Conservation (phyloP, 2,113 vertebrate genomes). For the Sorex araneus region DNA sequence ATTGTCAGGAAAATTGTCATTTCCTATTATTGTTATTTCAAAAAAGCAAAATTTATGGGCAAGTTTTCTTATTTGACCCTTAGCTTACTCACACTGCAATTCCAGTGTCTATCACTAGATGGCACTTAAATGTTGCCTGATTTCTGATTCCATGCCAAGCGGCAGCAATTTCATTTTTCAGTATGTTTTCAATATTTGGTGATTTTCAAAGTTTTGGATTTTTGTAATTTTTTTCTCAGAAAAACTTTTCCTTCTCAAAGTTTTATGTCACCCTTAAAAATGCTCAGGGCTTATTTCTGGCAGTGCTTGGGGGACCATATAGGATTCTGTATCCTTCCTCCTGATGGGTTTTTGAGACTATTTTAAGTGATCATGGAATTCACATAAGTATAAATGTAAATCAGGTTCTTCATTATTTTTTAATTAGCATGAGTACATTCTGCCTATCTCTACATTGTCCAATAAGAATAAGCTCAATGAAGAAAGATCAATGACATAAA, state of each 20-base stretch:
- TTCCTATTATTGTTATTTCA: constrained; percentile 46
- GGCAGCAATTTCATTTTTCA: not conserved
- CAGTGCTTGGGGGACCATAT: too few species aligned
- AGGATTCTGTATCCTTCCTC: too few species aligned
- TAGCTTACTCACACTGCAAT: not conserved
- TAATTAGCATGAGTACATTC: fast-evolving
- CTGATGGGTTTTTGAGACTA: not conserved
- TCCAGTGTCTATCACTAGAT: not conserved
- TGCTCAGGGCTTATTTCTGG: too few species aligned
- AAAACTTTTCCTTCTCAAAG: not conserved
- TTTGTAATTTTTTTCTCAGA: not conserved
- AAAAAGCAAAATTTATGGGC: not conserved
- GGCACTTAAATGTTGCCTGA: not conserved
- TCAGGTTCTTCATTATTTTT: not conserved
- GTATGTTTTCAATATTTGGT: not conserved
- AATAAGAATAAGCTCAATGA: not conserved
- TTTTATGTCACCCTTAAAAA: not conserved
- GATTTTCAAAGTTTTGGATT: constrained; percentile 6
- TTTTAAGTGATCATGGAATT: too few species aligned
- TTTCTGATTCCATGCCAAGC: fast-evolving
- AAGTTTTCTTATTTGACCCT: not conserved
- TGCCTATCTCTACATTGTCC: not conserved
- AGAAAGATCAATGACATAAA: not conserved
- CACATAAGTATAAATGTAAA: not conserved
- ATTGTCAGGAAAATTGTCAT: not conserved